phyloP scores from a whole-genome alignment of 2,888 invertebrate species.

The Lacanobia oleracea region DNA sequence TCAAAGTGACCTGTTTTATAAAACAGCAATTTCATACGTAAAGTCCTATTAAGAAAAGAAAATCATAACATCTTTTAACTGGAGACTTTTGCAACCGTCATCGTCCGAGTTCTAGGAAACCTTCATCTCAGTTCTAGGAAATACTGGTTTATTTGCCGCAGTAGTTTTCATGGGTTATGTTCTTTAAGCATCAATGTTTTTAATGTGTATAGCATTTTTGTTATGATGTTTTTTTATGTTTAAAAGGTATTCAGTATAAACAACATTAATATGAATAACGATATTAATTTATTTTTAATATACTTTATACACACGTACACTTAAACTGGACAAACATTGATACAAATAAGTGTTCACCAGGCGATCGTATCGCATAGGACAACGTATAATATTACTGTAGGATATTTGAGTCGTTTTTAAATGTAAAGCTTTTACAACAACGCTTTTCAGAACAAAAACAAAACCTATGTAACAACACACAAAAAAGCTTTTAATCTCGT shows the following conservation, averaged over 20 bases:
- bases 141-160: not conserved
- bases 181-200: not conserved
- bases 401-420: not conserved
- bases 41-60: too few relatives aligned
- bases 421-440: not conserved
- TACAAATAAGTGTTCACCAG: not conserved
- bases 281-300: too few relatives aligned
- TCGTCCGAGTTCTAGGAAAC: too few relatives aligned
- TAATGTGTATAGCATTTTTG: not conserved
- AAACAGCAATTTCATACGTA: too few relatives aligned
- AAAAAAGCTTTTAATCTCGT: slow-evolving; percentile 47
- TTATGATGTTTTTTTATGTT: too few relatives aligned
- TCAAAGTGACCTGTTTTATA: too few relatives aligned
- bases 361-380: not conserved
- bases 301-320: too few relatives aligned
- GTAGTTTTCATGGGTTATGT: too few relatives aligned
- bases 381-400: not conserved
- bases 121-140: not conserved
- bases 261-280: too few relatives aligned
- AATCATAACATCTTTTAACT: not conserved
- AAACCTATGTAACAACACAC: not conserved
- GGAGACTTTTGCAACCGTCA: not conserved
- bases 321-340: too few relatives aligned
- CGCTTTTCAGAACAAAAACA: slow-evolving; percentile 6
- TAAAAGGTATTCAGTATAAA: too few relatives aligned